Percentiles rank a stretch among this genome's conserved stretches.
Conservation (phyloP, 2,113 vertebrate genomes). For the Notechis scutatus region DNA sequence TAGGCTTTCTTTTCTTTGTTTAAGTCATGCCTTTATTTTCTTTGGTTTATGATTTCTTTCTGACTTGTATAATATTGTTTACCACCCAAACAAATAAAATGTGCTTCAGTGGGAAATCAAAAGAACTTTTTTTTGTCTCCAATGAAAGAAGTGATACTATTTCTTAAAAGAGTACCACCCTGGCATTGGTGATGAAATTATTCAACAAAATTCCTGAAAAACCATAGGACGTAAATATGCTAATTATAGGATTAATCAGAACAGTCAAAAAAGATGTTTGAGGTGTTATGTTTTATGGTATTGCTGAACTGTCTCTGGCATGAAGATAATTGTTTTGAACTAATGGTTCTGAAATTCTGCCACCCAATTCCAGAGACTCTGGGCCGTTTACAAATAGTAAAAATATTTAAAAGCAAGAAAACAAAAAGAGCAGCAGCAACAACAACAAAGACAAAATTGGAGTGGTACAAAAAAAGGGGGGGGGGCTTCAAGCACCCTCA, state of each 20-base stretch:
- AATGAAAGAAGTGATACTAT: not conserved
- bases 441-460: not conserved
- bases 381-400: not conserved
- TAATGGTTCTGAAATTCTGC: not conserved
- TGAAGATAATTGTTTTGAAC: not conserved
- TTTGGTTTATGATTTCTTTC: not conserved
- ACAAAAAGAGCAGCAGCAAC: not conserved
- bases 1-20: not conserved
- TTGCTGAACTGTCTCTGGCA: not conserved
- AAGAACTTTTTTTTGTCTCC: not conserved
- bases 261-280: not conserved
- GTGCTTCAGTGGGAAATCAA: not conserved
- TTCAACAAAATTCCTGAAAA: not conserved
- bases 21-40: not conserved
- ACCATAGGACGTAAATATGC: not conserved
- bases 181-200: not conserved
- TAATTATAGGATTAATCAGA: not conserved
- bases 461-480: not conserved
- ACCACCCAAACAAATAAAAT: not conserved
- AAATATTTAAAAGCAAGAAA: not conserved
- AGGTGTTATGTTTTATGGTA: not conserved
- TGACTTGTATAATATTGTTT: not conserved
- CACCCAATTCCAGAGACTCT: not conserved
- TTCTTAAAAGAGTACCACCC: not conserved
- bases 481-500: not conserved